phyloP scores from a whole-genome alignment of 2,888 invertebrate genomes.

The Steinernema hermaphroditum region DNA sequence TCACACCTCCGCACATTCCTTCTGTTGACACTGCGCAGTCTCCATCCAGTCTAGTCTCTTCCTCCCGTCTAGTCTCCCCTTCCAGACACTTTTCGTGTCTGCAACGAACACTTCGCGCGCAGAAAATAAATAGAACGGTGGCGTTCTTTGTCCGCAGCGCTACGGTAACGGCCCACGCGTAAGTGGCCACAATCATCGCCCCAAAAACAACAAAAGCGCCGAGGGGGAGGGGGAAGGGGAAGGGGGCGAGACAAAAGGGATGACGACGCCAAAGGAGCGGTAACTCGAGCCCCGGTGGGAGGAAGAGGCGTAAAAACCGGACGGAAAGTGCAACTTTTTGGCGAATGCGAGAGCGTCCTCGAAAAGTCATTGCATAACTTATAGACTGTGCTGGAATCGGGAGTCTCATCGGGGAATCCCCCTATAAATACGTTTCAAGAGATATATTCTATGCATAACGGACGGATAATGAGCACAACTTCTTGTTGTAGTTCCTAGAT shows the following conservation, averaged over 20 bases:
- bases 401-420: too few species aligned
- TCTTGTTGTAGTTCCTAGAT: too few species aligned
- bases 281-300: slow-evolving; percentile 21
- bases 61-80: too few species aligned
- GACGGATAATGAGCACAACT: too few species aligned
- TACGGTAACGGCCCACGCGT: slow-evolving; percentile 20
- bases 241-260: neutral
- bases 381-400: too few species aligned
- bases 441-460: too few species aligned
- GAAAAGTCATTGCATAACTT: too few species aligned
- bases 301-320: slow-evolving; percentile 9
- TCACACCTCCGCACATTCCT: too few species aligned
- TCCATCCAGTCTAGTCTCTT: too few species aligned
- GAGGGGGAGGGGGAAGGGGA: neutral
- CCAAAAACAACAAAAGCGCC: neutral
- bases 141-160: neutral
- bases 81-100: too few species aligned
- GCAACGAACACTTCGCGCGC: neutral
- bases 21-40: too few species aligned
- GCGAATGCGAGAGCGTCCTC: neutral
- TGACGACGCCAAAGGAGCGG: neutral
- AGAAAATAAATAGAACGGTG: neutral
- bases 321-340: slow-evolving; percentile 13
- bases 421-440: too few species aligned
- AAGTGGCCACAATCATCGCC: neutral